A percentile compares a stretch with the other conserved stretches of the same genome.
phyloP scores from a whole-genome alignment of 2,797 vertebrate species.

The Platyrinchus mystaceus region DNA sequence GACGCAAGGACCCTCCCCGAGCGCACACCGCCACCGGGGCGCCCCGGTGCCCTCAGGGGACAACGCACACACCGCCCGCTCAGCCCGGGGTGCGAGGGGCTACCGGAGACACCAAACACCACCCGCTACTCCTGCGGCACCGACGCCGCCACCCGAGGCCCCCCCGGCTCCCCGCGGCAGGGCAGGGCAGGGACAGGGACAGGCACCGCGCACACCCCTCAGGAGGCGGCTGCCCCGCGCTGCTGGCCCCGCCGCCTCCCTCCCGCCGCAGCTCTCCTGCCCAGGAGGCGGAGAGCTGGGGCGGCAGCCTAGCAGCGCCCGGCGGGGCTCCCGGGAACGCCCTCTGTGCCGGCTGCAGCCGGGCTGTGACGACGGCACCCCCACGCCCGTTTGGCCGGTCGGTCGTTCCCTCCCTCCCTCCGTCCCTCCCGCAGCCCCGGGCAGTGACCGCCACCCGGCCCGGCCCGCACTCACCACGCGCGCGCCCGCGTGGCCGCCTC shows the following conservation, averaged over 20 bases:
- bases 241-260: not conserved
- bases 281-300: not conserved
- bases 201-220: not conserved
- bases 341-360: not conserved
- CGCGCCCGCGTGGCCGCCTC: slow-evolving; percentile 13
- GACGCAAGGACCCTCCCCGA: no score
- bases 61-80: not conserved
- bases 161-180: not conserved
- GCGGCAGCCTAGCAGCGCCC: not conserved
- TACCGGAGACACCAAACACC: accelerated
- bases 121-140: not conserved
- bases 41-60: no score
- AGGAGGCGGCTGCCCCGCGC: not conserved
- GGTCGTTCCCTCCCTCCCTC: not conserved
- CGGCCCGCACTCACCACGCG: not conserved
- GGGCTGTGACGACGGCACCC: not conserved
- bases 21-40: not conserved
- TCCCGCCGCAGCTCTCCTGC: not conserved
- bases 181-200: not conserved
- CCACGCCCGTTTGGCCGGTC: not conserved
- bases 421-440: not conserved
- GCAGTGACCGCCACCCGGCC: not conserved
- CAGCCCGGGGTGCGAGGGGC: not conserved
- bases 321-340: no score
- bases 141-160: not conserved